phyloP scores from a whole-genome alignment of 2,797 vertebrate genomes.

The Gadopsis bispinosus region DNA sequence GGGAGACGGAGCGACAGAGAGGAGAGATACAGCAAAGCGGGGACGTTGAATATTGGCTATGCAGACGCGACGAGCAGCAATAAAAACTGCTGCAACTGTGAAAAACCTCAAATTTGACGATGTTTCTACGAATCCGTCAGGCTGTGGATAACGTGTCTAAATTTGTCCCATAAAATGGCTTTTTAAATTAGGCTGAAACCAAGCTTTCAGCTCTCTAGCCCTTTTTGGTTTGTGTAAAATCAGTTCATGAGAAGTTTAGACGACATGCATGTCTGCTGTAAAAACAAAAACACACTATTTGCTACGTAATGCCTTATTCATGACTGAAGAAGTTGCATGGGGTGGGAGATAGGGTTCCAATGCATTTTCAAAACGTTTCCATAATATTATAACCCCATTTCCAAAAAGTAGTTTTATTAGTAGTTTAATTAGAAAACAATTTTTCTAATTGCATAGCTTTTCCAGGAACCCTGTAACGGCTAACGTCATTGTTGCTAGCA shows the following conservation, averaged over 20 bases:
- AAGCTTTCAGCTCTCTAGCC: background rate
- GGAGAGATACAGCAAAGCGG: constrained; percentile 1
- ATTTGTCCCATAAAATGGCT: constrained; percentile 1
- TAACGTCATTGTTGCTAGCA: background rate
- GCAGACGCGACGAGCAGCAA: background rate
- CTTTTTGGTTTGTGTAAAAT: constrained; percentile 20
- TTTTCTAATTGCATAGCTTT: too few relatives aligned
- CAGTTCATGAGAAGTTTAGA: background rate
- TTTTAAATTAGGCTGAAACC: constrained; percentile 4
- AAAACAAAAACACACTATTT: background rate
- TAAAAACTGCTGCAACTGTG: constrained; percentile 9
- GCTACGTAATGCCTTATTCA: background rate
- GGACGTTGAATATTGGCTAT: background rate
- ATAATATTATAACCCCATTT: too few relatives aligned
- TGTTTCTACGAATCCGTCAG: background rate
- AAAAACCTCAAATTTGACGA: background rate
- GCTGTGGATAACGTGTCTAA: background rate
- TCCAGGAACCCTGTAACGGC: too few relatives aligned
- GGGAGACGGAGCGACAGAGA: constrained; percentile 12
- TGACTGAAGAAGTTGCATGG: background rate
- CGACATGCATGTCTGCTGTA: background rate
- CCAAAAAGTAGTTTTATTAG: too few relatives aligned
- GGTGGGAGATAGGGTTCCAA: background rate
- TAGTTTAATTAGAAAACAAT: too few relatives aligned
- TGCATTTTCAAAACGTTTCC: too few relatives aligned